phyloP scores from a whole-genome alignment of 1,140 invertebrate genomes.

The Magallana ariakensis region DNA sequence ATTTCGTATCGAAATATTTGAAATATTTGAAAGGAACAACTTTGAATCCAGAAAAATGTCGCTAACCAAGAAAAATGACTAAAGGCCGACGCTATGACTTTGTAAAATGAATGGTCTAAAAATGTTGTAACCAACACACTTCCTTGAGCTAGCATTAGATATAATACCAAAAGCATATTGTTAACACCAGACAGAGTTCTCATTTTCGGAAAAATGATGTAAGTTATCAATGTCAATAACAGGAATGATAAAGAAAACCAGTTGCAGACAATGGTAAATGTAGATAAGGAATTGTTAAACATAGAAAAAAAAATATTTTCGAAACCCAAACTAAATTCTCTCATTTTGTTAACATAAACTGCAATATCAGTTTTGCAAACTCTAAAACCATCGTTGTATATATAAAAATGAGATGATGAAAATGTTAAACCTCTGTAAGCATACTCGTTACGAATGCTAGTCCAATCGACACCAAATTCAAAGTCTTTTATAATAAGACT shows the following conservation, averaged over 20 bases:
- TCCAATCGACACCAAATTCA: constrained; percentile 1
- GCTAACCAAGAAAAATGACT: constrained; percentile 95
- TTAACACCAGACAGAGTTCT: constrained; percentile 64
- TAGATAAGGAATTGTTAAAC: too few relatives aligned
- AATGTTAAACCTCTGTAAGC: too few relatives aligned
- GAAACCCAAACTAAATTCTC: not conserved
- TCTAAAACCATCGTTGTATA: not conserved
- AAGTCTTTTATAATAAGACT: not conserved
- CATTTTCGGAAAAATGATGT: constrained; percentile 55
- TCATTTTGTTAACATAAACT: not conserved
- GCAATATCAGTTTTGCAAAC: not conserved
- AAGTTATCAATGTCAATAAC: constrained; percentile 58
- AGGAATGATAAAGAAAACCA: constrained; percentile 59
- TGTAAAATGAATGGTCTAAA: not conserved
- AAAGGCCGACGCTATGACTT: constrained; percentile 83
- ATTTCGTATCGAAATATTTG: constrained; percentile 80
- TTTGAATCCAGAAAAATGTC: constrained; percentile 96
- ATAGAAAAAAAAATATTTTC: not conserved
- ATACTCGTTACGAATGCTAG: too few relatives aligned
- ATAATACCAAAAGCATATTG: constrained; percentile 60
- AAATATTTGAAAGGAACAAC: constrained; percentile 86
- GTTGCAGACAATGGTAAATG: not conserved
- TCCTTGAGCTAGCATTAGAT: constrained; percentile 61
- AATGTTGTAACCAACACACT: constrained; percentile 35
- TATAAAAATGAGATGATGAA: not conserved